These are phyloP conservation scores for Danaus chrysippus DNA, from an alignment of 2,888 invertebrate genomes.

Conservation along the genomic window DNA sequence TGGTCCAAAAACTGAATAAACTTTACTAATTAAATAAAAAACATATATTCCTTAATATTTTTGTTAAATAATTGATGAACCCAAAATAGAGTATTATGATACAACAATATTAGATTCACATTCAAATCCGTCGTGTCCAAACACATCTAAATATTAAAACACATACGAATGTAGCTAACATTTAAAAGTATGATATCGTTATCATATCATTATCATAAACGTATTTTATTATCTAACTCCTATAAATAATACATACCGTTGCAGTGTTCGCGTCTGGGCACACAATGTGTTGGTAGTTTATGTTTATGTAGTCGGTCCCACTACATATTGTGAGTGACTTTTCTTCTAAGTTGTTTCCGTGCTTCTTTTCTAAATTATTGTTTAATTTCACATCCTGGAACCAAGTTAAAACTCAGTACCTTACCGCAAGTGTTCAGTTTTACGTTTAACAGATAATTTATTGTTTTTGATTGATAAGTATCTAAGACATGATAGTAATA, in stretches of 20 bases:
- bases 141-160: no score
- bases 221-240: slow-evolving; percentile 7
- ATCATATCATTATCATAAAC: slow-evolving; percentile 1
- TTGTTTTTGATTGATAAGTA: no score
- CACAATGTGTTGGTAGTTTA: slow-evolving; percentile 98
- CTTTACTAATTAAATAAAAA: no score
- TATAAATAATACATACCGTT: slow-evolving; percentile 82
- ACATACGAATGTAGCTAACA: no score
- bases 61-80: no score
- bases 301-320: slow-evolving; percentile 99
- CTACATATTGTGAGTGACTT: slow-evolving; percentile 98
- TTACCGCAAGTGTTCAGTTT: no score
- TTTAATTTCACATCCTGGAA: slow-evolving; percentile 89
- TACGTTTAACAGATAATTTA: no score
- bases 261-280: slow-evolving; percentile 96
- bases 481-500: background rate
- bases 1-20: no score
- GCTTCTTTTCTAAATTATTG: slow-evolving; percentile 86
- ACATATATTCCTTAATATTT: no score
- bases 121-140: no score
- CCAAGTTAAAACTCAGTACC: background rate
- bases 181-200: background rate
- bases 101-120: no score
- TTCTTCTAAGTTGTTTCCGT: slow-evolving; percentile 91
- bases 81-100: no score